phyloP scores from a whole-genome alignment of 2,888 invertebrate genomes.

The Eupithecia centaureata region DNA sequence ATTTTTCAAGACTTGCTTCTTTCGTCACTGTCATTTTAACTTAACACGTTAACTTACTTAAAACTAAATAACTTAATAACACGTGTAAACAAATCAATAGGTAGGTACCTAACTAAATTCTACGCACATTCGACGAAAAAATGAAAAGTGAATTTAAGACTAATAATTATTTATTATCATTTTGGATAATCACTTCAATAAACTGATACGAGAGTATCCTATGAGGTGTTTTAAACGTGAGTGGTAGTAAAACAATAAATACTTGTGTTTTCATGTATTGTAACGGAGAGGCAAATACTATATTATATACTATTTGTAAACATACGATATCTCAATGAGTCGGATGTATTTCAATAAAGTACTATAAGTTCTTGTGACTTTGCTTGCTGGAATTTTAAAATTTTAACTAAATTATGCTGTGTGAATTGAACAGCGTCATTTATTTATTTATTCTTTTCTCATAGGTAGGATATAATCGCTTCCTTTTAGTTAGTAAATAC shows the following conservation, averaged over 20 bases:
- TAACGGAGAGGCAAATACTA: neutral
- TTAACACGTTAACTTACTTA: too few relatives aligned
- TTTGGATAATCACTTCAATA: too few relatives aligned
- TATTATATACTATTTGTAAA: neutral
- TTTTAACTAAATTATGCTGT: neutral
- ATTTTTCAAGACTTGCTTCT: constrained; percentile 31
- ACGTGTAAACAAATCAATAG: neutral
- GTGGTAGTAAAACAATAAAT: constrained; percentile 2
- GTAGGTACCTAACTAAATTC: too few relatives aligned
- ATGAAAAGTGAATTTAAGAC: neutral
- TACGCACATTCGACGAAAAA: neutral
- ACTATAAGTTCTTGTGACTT: neutral
- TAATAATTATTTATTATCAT: too few relatives aligned
- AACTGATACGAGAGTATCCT: neutral
- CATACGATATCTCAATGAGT: neutral
- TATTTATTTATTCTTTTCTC: too few relatives aligned
- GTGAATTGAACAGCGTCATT: too few relatives aligned
- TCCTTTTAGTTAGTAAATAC: too few relatives aligned
- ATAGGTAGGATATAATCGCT: too few relatives aligned
- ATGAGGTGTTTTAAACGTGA: neutral
- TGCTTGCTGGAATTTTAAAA: neutral
- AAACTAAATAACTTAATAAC: too few relatives aligned
- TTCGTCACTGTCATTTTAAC: constrained; percentile 23
- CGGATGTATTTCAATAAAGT: neutral
- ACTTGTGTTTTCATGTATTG: neutral